Evolutionary conservation across 2,797 vertebrate genomes (phyloP).

Genomic region (Smutsia gigantea): DNA sequence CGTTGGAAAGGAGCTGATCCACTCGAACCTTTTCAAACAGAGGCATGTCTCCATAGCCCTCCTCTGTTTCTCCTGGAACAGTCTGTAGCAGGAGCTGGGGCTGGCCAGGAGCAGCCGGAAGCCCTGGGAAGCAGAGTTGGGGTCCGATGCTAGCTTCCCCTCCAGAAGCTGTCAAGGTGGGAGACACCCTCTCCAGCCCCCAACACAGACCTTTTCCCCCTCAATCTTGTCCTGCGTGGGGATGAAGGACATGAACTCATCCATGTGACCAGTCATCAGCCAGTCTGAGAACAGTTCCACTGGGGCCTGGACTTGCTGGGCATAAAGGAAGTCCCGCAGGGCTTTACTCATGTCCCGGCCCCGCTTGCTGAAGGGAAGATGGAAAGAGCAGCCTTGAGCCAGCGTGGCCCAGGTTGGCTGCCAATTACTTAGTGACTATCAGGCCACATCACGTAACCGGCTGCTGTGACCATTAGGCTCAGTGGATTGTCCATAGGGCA

Average conservation of each 20-base stretch:
- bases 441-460: neutral
- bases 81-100: constrained; percentile 90
- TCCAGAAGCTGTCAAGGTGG: fast-evolving
- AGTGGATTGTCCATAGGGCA: fast-evolving
- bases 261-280: constrained; percentile 91
- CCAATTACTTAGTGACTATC: fast-evolving
- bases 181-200: neutral
- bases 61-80: constrained; percentile 89
- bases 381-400: neutral
- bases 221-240: constrained; percentile 87
- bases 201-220: neutral
- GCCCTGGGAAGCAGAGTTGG: constrained; percentile 82
- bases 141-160: neutral
- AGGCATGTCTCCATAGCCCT: constrained; percentile 87
- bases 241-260: constrained; percentile 96
- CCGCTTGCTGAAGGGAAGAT: constrained; percentile 70
- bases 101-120: constrained; percentile 95
- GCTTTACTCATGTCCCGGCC: constrained; percentile 90
- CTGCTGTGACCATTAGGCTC: neutral
- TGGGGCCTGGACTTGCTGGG: constrained; percentile 94
- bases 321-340: constrained; percentile 92
- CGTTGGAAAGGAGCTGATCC: neutral
- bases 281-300: constrained; percentile 94
- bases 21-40: constrained; percentile 88
- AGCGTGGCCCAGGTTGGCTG: fast-evolving